A percentile compares a stretch with the other conserved stretches of the same genome.
These are phyloP conservation scores for Dolichopus griseipennis DNA, from an alignment of 2,888 invertebrate species.

Conservation along the genomic window DNA sequence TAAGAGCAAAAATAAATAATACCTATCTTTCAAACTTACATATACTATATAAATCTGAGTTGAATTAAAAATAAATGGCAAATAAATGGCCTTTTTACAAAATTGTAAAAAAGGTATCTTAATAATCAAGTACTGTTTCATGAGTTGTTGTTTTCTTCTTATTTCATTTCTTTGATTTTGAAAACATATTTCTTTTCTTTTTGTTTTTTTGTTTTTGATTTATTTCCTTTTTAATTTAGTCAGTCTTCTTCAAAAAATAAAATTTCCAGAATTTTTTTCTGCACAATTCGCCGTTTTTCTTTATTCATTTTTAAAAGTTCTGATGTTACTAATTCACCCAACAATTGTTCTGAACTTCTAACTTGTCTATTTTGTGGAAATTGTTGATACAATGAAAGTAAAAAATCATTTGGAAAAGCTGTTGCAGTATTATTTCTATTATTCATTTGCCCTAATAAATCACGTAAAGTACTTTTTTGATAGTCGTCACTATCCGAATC, in stretches of 20 bases:
- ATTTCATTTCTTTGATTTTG: no score
- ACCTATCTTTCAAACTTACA: neutral
- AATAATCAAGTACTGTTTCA: no score
- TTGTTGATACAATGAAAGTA: conserved; percentile 40
- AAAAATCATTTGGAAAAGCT: conserved; percentile 32
- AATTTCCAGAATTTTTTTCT: conserved; percentile 41
- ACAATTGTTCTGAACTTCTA: conserved; percentile 39
- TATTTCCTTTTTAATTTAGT: conserved; percentile 10
- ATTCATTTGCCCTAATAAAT: conserved; percentile 19
- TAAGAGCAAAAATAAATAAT: neutral
- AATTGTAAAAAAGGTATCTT: no score
- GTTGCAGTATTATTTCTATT: conserved; percentile 22
- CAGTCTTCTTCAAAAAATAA: conserved; percentile 43
- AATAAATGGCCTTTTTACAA: neutral
- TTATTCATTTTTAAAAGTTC: conserved; percentile 42
- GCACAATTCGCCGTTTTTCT: conserved; percentile 39
- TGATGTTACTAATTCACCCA: conserved; percentile 42
- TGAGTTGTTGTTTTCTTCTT: no score
- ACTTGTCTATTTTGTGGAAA: conserved; percentile 34
- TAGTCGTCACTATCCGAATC: conserved; percentile 12
- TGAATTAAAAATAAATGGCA: neutral
- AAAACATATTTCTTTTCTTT: no score
- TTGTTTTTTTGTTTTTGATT: neutral
- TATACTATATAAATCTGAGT: neutral
- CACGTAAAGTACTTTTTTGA: conserved; percentile 19